These are phyloP conservation scores for Amazona guildingii DNA, from an alignment of 2,113 vertebrate species.

Conservation along the genomic window DNA sequence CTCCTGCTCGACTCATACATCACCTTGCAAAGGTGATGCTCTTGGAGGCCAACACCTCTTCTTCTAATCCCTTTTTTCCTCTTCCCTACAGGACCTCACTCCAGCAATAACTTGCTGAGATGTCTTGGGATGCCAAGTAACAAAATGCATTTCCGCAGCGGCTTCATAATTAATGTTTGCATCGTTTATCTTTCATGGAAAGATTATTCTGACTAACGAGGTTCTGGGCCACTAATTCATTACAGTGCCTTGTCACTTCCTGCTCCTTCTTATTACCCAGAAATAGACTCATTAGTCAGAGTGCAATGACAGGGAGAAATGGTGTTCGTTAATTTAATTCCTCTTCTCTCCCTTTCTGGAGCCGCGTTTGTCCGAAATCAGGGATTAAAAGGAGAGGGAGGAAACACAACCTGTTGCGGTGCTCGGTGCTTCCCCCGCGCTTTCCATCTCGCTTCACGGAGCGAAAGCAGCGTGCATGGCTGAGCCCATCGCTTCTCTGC, in stretches of 20 bases:
- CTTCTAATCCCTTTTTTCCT: neutral
- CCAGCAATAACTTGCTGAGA: constrained; percentile 65
- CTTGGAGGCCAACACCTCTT: neutral
- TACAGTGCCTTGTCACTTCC: constrained; percentile 82
- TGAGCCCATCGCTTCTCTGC: neutral
- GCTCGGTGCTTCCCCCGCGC: neutral
- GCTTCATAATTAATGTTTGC: constrained; percentile 89
- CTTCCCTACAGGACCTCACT: neutral
- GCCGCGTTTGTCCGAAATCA: constrained; percentile 62
- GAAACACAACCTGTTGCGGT: neutral
- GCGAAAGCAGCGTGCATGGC: rapidly evolving
- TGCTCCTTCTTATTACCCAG: constrained; percentile 86
- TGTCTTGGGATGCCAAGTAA: constrained; percentile 76
- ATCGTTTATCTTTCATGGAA: constrained; percentile 87
- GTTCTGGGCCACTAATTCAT: constrained; percentile 87
- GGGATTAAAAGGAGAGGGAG: constrained; percentile 45
- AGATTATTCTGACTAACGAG: constrained; percentile 88
- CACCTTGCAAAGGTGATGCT: neutral
- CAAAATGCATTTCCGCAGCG: constrained; percentile 78
- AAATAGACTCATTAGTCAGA: constrained; percentile 85
- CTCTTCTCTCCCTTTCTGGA: constrained; percentile 63
- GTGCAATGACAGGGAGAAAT: constrained; percentile 81
- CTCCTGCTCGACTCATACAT: neutral
- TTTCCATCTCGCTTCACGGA: neutral
- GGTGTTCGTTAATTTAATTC: constrained; percentile 83